These are phyloP conservation scores for Delichon dasypus DNA, from an alignment of 2,797 vertebrate genomes.

Conservation along the genomic window DNA sequence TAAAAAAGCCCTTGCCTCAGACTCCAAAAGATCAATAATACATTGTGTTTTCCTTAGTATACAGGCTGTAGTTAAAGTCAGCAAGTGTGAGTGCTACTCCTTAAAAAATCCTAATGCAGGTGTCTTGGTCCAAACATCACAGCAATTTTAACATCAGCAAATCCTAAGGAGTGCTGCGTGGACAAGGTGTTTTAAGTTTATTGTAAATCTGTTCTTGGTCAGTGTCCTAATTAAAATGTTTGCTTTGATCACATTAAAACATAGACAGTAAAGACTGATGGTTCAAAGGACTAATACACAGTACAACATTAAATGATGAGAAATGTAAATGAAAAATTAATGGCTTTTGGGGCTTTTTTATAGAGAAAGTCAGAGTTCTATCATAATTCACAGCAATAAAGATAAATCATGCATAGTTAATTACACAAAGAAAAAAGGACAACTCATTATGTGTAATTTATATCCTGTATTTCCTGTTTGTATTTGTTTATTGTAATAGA, in stretches of 20 bases:
- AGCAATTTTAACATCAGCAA: not conserved
- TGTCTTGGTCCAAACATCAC: not conserved
- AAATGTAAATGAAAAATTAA: constrained; percentile 3
- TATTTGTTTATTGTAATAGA: not conserved
- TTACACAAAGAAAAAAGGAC: not conserved
- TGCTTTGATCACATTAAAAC: not conserved
- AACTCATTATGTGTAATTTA: not conserved
- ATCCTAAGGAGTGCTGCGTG: not conserved
- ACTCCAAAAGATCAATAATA: not conserved
- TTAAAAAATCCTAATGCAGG: not conserved
- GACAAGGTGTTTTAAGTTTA: not conserved
- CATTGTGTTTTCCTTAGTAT: not conserved
- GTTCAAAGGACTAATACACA: not conserved
- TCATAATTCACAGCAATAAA: not conserved
- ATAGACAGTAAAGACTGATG: not conserved
- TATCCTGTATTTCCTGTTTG: not conserved
- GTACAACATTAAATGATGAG: not conserved
- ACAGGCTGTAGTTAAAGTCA: not conserved
- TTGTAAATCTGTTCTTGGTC: not conserved
- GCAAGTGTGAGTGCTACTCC: not conserved
- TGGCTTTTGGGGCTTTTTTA: not conserved
- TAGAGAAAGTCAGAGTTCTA: not conserved
- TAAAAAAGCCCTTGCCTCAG: not conserved
- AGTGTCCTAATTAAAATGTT: not conserved
- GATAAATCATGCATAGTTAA: not conserved